Conservation (phyloP, 30 jellyfish, hydroid and myxozoan species). For the Cassiopea xamachana region DNA sequence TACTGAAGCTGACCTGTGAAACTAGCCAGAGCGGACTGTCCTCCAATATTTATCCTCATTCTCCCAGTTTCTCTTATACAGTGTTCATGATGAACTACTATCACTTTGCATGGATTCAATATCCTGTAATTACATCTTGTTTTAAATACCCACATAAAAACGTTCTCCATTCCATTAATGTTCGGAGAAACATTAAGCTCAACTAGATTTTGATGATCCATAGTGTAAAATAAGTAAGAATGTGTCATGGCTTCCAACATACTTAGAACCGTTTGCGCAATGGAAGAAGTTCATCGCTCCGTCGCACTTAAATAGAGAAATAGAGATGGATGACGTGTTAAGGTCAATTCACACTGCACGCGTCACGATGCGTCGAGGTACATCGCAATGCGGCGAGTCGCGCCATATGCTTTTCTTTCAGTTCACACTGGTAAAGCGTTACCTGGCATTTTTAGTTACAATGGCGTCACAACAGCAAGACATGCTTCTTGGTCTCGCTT, state of each 20-base stretch:
- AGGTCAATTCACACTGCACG: no score
- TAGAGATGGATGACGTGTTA: conserved; percentile 92
- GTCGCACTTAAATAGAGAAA: conserved; percentile 53
- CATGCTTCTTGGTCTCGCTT: no score
- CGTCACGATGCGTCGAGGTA: no score
- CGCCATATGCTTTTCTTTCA: no score
- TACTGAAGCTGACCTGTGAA: conserved; percentile 50
- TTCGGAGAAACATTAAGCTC: conserved; percentile 73
- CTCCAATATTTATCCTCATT: conserved; percentile 60
- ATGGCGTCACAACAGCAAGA: no score
- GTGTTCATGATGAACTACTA: conserved; percentile 71
- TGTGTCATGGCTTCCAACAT: conserved; percentile 85
- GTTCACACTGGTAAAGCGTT: no score
- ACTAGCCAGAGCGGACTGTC: conserved; percentile 29
- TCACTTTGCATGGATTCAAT: conserved; percentile 73
- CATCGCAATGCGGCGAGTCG: no score
- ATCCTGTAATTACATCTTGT: conserved; percentile 56
- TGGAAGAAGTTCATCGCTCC: conserved; percentile 44
- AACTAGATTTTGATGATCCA: conserved; percentile 31
- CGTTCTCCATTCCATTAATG: conserved; percentile 75
- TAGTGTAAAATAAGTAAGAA: conserved; percentile 54
- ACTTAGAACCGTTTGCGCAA: conserved; percentile 46
- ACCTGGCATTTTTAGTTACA: no score
- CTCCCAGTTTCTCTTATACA: conserved; percentile 77
- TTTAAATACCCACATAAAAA: conserved; percentile 74